Conservation (phyloP, 2,113 vertebrate genomes). For the Prolemur simus region DNA sequence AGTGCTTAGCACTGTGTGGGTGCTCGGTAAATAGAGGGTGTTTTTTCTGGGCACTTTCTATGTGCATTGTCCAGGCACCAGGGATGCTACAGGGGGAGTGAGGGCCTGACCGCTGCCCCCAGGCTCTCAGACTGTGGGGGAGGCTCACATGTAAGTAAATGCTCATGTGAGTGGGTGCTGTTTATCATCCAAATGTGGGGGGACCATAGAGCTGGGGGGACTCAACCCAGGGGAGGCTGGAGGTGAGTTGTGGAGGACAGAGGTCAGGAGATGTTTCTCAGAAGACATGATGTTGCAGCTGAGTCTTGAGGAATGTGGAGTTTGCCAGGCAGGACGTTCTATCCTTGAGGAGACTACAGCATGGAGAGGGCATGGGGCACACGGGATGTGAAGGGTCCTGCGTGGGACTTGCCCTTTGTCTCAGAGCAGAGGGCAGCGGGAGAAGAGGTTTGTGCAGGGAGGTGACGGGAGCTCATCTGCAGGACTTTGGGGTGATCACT, state of each 20-base stretch:
- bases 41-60: not conserved
- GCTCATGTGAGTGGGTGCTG: not conserved
- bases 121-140: not conserved
- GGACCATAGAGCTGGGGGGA: not conserved
- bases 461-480: too few relatives aligned
- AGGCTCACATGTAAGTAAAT: not conserved
- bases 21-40: rapidly evolving
- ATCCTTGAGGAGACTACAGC: not conserved
- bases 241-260: not conserved
- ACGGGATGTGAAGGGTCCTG: not conserved
- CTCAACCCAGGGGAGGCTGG: not conserved
- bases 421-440: not conserved
- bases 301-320: not conserved
- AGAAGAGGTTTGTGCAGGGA: not conserved
- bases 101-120: not conserved
- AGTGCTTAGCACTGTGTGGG: too few relatives aligned
- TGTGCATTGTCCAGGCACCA: not conserved
- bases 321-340: not conserved
- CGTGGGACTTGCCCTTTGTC: not conserved
- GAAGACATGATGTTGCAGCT: not conserved
- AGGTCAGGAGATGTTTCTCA: not conserved
- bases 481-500: too few relatives aligned
- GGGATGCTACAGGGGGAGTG: not conserved
- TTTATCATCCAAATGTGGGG: not conserved
- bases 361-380: not conserved